phyloP scores from a whole-genome alignment of 2,113 vertebrate genomes.

The Onychostoma macrolepis region DNA sequence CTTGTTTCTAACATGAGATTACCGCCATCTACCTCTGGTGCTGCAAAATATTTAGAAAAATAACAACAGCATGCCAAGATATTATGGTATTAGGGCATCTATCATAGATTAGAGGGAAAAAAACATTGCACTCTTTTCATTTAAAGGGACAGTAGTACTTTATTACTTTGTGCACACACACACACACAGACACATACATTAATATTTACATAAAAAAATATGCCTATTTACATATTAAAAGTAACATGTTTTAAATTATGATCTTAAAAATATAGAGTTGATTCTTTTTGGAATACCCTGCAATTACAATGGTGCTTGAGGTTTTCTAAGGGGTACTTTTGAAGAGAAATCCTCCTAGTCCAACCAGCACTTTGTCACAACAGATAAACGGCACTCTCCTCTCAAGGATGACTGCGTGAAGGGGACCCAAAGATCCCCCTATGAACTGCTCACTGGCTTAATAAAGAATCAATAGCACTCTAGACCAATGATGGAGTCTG shows the following conservation, averaged over 20 bases:
- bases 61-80: constrained; percentile 27
- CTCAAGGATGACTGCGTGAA: constrained; percentile 58
- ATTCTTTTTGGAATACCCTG: not conserved
- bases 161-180: too few species aligned
- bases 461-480: constrained; percentile 86
- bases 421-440: constrained; percentile 49
- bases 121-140: not conserved
- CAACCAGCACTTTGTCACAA: constrained; percentile 68
- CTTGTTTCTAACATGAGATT: constrained; percentile 40
- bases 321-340: constrained; percentile 23
- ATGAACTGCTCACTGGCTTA: constrained; percentile 74
- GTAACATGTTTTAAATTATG: not conserved
- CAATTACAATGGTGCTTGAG: constrained; percentile 20
- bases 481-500: constrained; percentile 60
- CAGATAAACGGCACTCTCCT: constrained; percentile 73
- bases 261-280: not conserved
- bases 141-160: constrained; percentile 8
- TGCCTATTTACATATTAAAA: not conserved
- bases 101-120: constrained; percentile 7
- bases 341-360: constrained; percentile 51
- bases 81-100: constrained; percentile 30
- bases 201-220: not conserved
- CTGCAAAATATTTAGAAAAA: constrained; percentile 29
- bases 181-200: not conserved
- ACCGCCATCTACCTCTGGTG: constrained; percentile 20